phyloP scores from a whole-genome alignment of 2,113 vertebrate species.

The Cairina moschata region DNA sequence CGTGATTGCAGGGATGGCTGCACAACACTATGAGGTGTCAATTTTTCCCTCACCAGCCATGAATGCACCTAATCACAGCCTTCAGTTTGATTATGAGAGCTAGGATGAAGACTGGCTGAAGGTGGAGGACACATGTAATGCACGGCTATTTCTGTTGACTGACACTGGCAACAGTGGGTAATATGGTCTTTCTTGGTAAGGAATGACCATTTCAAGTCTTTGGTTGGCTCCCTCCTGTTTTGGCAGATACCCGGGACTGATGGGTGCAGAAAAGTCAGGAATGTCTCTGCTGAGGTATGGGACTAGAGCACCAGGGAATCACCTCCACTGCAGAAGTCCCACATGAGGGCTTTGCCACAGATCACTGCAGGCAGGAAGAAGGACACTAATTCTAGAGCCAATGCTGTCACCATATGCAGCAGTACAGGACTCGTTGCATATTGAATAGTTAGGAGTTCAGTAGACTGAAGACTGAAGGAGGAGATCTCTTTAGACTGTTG shows the following conservation, averaged over 20 bases:
- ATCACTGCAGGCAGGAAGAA: background rate
- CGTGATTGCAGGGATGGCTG: background rate
- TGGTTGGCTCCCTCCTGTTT: background rate
- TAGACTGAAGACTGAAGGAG: background rate
- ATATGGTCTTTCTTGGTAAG: background rate
- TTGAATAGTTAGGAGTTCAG: background rate
- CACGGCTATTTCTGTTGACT: background rate
- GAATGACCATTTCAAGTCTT: background rate
- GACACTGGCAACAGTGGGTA: background rate
- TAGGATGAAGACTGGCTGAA: background rate
- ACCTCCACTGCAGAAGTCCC: background rate
- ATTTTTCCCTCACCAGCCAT: background rate
- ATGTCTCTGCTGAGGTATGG: background rate
- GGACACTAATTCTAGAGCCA: background rate
- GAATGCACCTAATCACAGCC: background rate
- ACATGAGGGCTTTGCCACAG: rapidly evolving
- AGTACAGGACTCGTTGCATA: background rate
- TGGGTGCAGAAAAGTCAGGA: background rate
- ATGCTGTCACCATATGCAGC: rapidly evolving
- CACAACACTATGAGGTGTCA: background rate
- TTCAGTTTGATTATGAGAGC: background rate
- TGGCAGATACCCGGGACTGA: background rate
- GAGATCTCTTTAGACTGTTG: background rate
- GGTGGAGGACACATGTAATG: background rate
- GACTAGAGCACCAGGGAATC: rapidly evolving